Conservation (phyloP, 2,113 vertebrate species). For the Empidonax traillii region DNA sequence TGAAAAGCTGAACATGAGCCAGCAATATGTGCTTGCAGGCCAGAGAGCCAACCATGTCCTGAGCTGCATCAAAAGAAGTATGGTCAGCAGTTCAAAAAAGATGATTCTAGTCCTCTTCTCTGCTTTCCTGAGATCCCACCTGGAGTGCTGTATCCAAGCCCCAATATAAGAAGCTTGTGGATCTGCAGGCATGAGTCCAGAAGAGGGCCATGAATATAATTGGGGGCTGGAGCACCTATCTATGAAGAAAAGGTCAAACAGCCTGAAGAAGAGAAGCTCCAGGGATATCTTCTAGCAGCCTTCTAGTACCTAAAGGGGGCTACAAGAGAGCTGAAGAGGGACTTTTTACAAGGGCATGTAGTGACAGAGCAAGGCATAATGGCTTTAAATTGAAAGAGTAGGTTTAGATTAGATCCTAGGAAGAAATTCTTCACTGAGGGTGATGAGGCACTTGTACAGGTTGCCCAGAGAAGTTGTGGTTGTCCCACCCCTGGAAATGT, state of each 20-base stretch:
- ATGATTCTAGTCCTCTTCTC: background rate
- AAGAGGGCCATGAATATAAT: background rate
- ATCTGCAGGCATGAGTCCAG: background rate
- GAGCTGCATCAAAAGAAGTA: background rate
- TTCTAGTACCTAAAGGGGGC: background rate
- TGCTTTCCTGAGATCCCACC: background rate
- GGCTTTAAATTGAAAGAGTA: background rate
- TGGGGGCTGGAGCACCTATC: background rate
- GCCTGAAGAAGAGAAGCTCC: background rate
- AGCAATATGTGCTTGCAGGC: background rate
- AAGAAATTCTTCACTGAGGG: background rate
- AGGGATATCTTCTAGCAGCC: background rate
- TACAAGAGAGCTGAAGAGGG: background rate
- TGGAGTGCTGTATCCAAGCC: background rate
- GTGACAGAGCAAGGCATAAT: background rate
- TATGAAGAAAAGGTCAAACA: background rate
- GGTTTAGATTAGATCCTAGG: background rate
- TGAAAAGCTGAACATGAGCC: background rate
- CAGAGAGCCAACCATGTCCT: background rate
- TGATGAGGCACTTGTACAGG: background rate
- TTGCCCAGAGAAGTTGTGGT: background rate
- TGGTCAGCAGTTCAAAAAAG: background rate
- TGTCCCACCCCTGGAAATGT: rapidly evolving
- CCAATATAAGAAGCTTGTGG: background rate
- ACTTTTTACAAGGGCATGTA: background rate